Evolutionary conservation across 2,888 invertebrate genomes (phyloP).

Genomic region (Pelosia muscerda): DNA sequence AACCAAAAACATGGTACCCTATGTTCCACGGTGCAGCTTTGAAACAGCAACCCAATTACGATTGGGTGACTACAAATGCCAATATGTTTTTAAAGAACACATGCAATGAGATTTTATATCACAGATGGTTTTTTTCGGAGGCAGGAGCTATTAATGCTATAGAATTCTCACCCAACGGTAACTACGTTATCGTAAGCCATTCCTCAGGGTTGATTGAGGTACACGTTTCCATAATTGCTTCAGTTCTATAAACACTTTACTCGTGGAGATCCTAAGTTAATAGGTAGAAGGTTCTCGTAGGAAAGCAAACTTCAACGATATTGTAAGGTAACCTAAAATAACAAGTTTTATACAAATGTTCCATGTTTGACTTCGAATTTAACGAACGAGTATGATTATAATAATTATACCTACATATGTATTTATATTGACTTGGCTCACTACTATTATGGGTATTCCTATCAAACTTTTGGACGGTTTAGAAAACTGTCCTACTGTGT

Average conservation of each 20-base stretch:
- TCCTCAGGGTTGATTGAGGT: conserved; percentile 85
- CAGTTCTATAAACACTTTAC: conserved; percentile 24
- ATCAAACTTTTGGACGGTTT: too few species aligned
- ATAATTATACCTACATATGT: too few species aligned
- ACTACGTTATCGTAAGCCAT: conserved; percentile 76
- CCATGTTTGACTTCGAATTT: background rate
- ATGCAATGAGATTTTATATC: conserved; percentile 63
- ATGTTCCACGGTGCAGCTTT: conserved; percentile 63
- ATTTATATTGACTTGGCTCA: background rate
- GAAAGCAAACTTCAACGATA: conserved; percentile 20
- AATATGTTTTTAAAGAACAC: conserved; percentile 64
- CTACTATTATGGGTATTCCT: too few species aligned
- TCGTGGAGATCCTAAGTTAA: conserved; percentile 23
- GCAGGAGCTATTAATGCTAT: conserved; percentile 71
- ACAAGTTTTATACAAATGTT: conserved; percentile 16
- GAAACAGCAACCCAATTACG: conserved; percentile 45
- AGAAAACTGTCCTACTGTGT: too few species aligned
- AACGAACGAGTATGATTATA: background rate
- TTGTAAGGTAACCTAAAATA: conserved; percentile 28
- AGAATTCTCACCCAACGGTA: conserved; percentile 76
- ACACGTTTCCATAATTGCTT: conserved; percentile 31
- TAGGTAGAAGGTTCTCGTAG: conserved; percentile 22
- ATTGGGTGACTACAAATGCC: conserved; percentile 67
- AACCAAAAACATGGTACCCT: conserved; percentile 68
- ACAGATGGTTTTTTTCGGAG: conserved; percentile 72